Percentiles rank a stretch among this genome's conserved stretches.
Conservation (phyloP, 2,888 invertebrate species). For the Tipula vernalis region DNA sequence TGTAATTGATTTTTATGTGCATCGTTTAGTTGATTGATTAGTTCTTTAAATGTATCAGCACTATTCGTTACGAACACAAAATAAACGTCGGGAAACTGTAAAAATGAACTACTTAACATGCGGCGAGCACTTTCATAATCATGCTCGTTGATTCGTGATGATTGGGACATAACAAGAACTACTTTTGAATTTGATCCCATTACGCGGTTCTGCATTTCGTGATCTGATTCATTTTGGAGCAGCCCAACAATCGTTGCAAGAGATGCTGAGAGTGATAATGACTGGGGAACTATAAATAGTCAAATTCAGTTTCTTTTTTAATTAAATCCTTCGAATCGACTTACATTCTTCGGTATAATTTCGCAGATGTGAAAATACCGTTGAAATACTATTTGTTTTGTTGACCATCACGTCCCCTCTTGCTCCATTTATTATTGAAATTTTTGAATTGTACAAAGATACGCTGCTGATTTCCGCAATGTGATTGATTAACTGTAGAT, state of each 20-base stretch:
- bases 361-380: conserved; percentile 31
- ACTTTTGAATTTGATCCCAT: conserved; percentile 39
- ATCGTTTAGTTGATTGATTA: conserved; percentile 20
- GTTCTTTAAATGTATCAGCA: conserved; percentile 35
- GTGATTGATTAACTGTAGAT: conserved; percentile 45
- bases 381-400: conserved; percentile 42
- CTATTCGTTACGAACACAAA: conserved; percentile 41
- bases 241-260: conserved; percentile 38
- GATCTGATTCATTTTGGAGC: conserved; percentile 36
- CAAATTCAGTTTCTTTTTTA: background rate
- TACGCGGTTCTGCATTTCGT: conserved; percentile 29
- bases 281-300: conserved; percentile 17
- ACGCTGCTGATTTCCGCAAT: conserved; percentile 46
- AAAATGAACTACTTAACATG: conserved; percentile 17
- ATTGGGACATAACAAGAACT: conserved; percentile 41
- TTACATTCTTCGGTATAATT: conserved; percentile 38
- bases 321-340: conserved; percentile 18
- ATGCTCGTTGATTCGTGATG: conserved; percentile 29
- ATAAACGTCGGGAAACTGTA: conserved; percentile 36
- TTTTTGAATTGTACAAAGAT: conserved; percentile 42
- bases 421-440: conserved; percentile 50
- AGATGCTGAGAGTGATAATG: conserved; percentile 25
- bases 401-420: conserved; percentile 48
- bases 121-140: conserved; percentile 19
- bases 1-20: background rate